phyloP scores from a whole-genome alignment of 2,797 vertebrate species.

The Carduelis carduelis region DNA sequence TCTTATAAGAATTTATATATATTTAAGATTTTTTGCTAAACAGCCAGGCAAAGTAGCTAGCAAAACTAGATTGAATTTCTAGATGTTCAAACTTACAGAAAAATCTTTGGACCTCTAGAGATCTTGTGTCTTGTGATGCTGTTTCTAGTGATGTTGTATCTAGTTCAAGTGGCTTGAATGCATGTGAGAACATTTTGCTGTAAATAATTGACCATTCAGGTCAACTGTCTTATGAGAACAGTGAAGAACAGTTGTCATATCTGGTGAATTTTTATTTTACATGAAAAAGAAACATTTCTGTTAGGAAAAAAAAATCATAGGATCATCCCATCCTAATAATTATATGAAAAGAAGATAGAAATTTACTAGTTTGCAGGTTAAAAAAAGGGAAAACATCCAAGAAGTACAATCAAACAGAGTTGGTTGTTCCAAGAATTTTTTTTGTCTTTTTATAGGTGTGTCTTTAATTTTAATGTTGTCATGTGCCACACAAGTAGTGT shows the following conservation, averaged over 20 bases:
- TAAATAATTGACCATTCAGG: neutral
- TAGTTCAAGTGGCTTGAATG: neutral
- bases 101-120: neutral
- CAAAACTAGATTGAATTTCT: neutral
- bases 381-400: neutral
- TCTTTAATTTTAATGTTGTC: neutral
- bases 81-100: neutral
- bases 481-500: neutral
- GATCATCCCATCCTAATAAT: neutral
- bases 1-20: neutral
- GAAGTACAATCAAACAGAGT: neutral
- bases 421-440: neutral
- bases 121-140: neutral
- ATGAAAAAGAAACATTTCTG: neutral
- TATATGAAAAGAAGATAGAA: neutral
- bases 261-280: neutral
- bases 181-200: neutral
- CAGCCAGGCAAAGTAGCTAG: neutral
- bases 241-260: neutral
- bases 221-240: neutral
- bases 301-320: neutral
- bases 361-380: neutral
- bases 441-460: neutral
- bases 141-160: neutral
- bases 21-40: neutral